Evolutionary conservation across 2,888 invertebrate species (phyloP).

Genomic region (Melieria crassipennis): DNA sequence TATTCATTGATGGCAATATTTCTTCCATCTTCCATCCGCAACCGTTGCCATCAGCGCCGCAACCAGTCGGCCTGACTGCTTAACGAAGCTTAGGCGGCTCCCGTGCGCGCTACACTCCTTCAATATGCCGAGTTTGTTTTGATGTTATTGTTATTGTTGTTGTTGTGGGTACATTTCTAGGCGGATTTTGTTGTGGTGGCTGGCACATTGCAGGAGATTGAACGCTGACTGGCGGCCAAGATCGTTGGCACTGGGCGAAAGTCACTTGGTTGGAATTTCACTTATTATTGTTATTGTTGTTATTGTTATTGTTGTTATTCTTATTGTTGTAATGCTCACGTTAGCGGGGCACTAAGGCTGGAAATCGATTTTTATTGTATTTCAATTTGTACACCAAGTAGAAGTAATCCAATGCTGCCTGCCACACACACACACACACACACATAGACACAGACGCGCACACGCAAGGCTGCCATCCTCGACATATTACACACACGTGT

Average conservation of each 20-base stretch:
- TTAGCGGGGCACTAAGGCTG: slow-evolving; percentile 7
- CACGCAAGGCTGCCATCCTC: no score
- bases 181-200: no score
- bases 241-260: no score
- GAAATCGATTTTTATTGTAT: slow-evolving; percentile 41
- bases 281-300: slow-evolving; percentile 23
- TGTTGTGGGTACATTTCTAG: not conserved
- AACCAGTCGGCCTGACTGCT: not conserved
- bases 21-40: slow-evolving; percentile 4
- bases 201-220: no score
- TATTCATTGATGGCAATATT: slow-evolving; percentile 40
- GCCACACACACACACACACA: no score
- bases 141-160: slow-evolving; percentile 20
- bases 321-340: not conserved
- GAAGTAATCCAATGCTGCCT: not conserved
- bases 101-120: not conserved
- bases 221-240: no score
- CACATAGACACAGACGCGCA: no score
- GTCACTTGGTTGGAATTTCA: no score
- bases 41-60: not conserved
- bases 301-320: slow-evolving; percentile 31
- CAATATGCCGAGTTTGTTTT: slow-evolving; percentile 4
- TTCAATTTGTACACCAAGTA: slow-evolving; percentile 28
- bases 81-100: not conserved
- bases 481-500: no score